Percentiles rank a stretch among this genome's conserved stretches.
phyloP scores from a whole-genome alignment of 2,888 invertebrate genomes.

The Sclerodermus sp. region DNA sequence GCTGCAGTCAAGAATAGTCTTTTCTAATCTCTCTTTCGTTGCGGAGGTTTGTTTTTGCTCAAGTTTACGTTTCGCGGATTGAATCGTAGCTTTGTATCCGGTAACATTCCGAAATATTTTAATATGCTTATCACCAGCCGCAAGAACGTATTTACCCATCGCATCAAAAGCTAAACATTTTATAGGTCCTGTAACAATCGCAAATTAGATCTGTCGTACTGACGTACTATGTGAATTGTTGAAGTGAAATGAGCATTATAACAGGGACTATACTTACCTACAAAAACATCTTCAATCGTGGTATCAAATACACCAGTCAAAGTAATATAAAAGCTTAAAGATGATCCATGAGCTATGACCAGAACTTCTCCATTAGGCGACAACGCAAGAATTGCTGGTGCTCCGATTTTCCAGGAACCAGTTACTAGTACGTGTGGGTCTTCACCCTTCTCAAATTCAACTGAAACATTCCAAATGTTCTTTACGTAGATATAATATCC shows the following conservation, averaged over 20 bases:
- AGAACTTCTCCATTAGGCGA: slow-evolving; percentile 80
- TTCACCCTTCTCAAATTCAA: slow-evolving; percentile 78
- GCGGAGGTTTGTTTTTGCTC: slow-evolving; percentile 68
- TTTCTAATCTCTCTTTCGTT: slow-evolving; percentile 75
- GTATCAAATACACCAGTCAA: slow-evolving; percentile 65
- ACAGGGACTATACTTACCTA: too few relatives aligned
- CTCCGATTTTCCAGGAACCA: slow-evolving; percentile 63
- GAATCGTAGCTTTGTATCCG: slow-evolving; percentile 63
- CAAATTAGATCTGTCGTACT: too few relatives aligned
- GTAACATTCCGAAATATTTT: slow-evolving; percentile 78
- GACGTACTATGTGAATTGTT: too few relatives aligned
- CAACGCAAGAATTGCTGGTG: slow-evolving; percentile 67
- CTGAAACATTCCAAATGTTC: slow-evolving; percentile 59
- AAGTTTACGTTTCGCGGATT: slow-evolving; percentile 60
- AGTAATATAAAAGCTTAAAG: slow-evolving; percentile 72
- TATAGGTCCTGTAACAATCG: slow-evolving; percentile 64
- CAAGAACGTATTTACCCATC: slow-evolving; percentile 72
- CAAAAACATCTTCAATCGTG: slow-evolving; percentile 68
- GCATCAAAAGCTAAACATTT: slow-evolving; percentile 74
- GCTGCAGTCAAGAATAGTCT: slow-evolving; percentile 68
- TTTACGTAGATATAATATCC: background rate
- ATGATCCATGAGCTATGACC: slow-evolving; percentile 68
- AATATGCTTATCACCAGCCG: slow-evolving; percentile 75
- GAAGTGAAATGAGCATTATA: too few relatives aligned
- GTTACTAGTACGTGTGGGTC: slow-evolving; percentile 72